Conservation (phyloP, 1,140 invertebrate species). For the Schlechtendalia chinensis region DNA sequence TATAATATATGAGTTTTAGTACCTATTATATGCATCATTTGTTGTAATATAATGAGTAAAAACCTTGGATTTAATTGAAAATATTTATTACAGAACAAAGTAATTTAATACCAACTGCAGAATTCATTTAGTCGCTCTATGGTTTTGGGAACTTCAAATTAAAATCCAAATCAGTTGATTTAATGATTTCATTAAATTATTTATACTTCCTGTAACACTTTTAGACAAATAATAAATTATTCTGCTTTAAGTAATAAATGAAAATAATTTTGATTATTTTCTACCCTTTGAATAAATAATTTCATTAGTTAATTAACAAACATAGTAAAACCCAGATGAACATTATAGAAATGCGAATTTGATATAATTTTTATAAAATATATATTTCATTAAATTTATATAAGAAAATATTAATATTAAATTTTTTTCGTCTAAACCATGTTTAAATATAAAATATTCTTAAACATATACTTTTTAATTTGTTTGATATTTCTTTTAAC, state of each 20-base stretch:
- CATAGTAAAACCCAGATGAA: neutral
- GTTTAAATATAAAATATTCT: too few relatives aligned
- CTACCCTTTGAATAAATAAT: neutral
- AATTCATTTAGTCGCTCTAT: neutral
- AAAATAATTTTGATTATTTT: constrained; percentile 7
- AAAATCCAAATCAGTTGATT: constrained; percentile 21
- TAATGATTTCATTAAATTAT: constrained; percentile 26
- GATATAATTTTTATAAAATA: neutral
- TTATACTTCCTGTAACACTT: constrained; percentile 16
- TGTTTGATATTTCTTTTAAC: too few relatives aligned
- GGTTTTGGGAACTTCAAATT: neutral
- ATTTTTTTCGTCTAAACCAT: too few relatives aligned
- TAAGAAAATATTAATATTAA: too few relatives aligned
- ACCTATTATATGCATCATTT: neutral
- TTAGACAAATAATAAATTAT: constrained; percentile 17
- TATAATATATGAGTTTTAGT: too few relatives aligned
- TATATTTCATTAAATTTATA: neutral
- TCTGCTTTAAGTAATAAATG: constrained; percentile 7
- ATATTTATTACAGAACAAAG: neutral
- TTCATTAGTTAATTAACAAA: neutral
- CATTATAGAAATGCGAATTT: neutral
- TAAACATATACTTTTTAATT: too few relatives aligned
- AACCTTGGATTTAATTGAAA: neutral
- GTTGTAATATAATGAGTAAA: neutral
- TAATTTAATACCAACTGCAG: neutral